Evolutionary conservation across 1,140 invertebrate species (phyloP).

Genomic region (Nixonia krombeini): DNA sequence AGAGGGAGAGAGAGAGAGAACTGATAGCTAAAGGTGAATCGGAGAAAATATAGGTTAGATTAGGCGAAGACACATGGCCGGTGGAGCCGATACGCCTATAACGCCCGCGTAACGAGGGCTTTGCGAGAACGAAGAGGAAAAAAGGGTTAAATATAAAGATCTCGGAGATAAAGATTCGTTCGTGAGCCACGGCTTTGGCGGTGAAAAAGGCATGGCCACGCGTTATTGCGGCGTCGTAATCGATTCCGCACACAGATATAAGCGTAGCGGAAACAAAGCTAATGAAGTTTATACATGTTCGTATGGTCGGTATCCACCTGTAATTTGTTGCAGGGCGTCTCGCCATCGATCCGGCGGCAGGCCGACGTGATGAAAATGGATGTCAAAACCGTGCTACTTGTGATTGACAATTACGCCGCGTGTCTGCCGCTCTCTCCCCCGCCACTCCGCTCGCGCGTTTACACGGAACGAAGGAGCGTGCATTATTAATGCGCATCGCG

Average conservation of each 20-base stretch:
- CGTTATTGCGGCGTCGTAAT: slow-evolving; percentile 9
- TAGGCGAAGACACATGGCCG: slow-evolving; percentile 47
- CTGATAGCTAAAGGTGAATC: slow-evolving; percentile 6
- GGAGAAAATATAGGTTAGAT: slow-evolving; percentile 53
- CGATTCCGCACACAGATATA: neutral
- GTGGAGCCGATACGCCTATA: slow-evolving; percentile 11
- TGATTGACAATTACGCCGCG: no score
- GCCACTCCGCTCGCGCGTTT: no score
- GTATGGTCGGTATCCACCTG: neutral
- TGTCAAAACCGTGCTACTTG: no score
- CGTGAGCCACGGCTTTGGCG: slow-evolving; percentile 2
- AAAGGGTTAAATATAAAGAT: slow-evolving; percentile 22
- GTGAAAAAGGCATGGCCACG: neutral
- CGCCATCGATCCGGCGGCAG: no score
- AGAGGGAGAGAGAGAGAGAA: no score
- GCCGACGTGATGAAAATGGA: no score
- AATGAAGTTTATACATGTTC: neutral
- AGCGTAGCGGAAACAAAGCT: slow-evolving; percentile 6
- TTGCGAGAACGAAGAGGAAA: slow-evolving; percentile 16
- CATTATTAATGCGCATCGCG: no score
- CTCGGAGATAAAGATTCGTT: slow-evolving; percentile 6
- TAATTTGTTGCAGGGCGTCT: neutral
- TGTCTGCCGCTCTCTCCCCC: no score
- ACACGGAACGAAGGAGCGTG: no score
- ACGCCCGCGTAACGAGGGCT: slow-evolving; percentile 21